Evolutionary conservation across 2,113 vertebrate species (phyloP).

Genomic region (Seriola rivoliana): DNA sequence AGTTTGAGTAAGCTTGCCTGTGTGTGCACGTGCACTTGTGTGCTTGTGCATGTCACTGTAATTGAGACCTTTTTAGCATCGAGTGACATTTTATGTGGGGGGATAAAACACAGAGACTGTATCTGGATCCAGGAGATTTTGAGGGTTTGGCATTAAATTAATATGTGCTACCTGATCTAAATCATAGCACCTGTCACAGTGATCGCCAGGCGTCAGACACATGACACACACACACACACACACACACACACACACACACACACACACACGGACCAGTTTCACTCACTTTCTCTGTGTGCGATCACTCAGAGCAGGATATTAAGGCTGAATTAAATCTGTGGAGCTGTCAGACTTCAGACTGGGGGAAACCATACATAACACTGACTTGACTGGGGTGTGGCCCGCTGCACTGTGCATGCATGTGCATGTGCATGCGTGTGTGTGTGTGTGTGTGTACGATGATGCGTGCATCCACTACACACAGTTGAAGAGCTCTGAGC

Average conservation of each 20-base stretch:
- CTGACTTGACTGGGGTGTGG: constrained; percentile 46
- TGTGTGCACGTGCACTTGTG: background rate
- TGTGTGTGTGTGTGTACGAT: constrained; percentile 12
- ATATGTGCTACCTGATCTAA: constrained; percentile 50
- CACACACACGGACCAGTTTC: background rate
- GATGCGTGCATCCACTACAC: background rate
- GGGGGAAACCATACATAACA: constrained; percentile 27
- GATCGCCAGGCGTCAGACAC: background rate
- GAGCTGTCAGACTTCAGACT: constrained; percentile 58
- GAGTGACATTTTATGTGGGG: constrained; percentile 40
- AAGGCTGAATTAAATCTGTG: constrained; percentile 42
- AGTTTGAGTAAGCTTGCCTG: background rate
- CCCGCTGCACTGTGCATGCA: background rate
- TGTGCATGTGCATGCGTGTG: constrained; percentile 1
- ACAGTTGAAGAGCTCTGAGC: background rate
- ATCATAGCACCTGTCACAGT: constrained; percentile 52
- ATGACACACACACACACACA: constrained; percentile 2
- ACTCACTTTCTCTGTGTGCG: background rate
- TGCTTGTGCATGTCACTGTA: constrained; percentile 34
- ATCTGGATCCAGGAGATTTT: constrained; percentile 15
- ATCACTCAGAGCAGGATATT: constrained; percentile 43
- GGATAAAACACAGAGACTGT: constrained; percentile 20
- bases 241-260: constrained; percentile 13
- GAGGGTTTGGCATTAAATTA: constrained; percentile 26
- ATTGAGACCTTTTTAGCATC: constrained; percentile 58